Conservation (phyloP, 2,113 vertebrate species). For the Spilogale gracilis region DNA sequence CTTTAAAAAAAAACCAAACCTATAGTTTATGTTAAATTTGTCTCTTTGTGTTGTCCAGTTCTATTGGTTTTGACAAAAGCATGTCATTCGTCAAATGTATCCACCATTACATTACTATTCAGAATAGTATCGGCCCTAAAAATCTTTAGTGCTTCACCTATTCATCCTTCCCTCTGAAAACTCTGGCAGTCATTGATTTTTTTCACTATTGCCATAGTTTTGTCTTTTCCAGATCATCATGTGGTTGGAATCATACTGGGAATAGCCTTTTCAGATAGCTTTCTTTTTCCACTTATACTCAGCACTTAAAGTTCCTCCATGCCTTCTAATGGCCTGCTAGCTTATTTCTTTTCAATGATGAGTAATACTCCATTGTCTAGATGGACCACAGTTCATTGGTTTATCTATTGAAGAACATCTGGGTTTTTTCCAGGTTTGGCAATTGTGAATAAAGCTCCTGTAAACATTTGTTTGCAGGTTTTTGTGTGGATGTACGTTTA, state of each 20-base stretch:
- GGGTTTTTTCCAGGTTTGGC: background rate
- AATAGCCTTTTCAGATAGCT: background rate
- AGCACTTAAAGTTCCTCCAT: background rate
- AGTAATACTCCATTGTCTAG: background rate
- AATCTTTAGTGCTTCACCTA: background rate
- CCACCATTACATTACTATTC: rapidly evolving
- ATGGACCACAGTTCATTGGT: background rate
- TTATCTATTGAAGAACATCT: background rate
- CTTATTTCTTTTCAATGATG: no score
- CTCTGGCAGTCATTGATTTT: background rate
- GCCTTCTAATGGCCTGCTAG: background rate
- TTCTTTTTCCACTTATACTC: background rate
- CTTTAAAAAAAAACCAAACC: no score
- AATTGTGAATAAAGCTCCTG: background rate
- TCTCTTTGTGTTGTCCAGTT: no score
- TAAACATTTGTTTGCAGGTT: background rate
- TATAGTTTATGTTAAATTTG: background rate
- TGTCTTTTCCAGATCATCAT: background rate
- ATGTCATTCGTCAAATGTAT: background rate
- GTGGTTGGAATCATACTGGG: background rate
- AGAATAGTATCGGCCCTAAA: background rate
- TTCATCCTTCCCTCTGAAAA: background rate
- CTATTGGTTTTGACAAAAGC: background rate
- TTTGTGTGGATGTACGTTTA: background rate
- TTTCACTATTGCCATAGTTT: background rate